These are phyloP conservation scores for Clistopyga incitator DNA, from an alignment of 2,888 invertebrate genomes.

Conservation along the genomic window DNA sequence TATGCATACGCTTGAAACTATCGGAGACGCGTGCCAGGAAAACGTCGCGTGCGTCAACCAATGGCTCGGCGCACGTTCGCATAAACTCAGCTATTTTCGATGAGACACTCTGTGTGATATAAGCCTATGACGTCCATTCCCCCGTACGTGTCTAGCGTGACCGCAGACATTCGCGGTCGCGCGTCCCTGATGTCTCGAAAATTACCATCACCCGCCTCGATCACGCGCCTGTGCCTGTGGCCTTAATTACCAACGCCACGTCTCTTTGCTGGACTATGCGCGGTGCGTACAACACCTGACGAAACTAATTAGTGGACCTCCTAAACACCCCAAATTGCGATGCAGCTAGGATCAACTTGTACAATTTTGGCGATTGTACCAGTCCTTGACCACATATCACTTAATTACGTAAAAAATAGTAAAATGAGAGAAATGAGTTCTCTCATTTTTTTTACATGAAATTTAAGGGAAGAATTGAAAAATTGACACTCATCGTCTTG, in stretches of 20 bases:
- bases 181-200: conserved; percentile 61
- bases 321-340: conserved; percentile 7
- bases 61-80: conserved; percentile 70
- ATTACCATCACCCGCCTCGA: conserved; percentile 62
- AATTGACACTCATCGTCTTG: too few species aligned
- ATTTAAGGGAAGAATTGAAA: too few species aligned
- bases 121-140: conserved; percentile 63
- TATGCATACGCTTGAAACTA: conserved; percentile 42
- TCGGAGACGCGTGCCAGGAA: conserved; percentile 80
- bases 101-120: conserved; percentile 73
- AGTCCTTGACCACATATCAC: neutral
- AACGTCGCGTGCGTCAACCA: conserved; percentile 79
- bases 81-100: conserved; percentile 78
- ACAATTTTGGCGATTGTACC: conserved; percentile 17
- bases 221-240: conserved; percentile 66
- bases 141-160: conserved; percentile 47
- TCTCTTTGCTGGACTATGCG: conserved; percentile 9
- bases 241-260: conserved; percentile 71
- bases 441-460: too few species aligned
- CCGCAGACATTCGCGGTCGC: conserved; percentile 55
- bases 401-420: neutral
- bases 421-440: neutral
- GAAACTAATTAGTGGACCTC: conserved; percentile 71
- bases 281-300: conserved; percentile 67
- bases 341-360: conserved; percentile 10